phyloP scores from a whole-genome alignment of 1,140 invertebrate species.

The Apolygus lucorum region DNA sequence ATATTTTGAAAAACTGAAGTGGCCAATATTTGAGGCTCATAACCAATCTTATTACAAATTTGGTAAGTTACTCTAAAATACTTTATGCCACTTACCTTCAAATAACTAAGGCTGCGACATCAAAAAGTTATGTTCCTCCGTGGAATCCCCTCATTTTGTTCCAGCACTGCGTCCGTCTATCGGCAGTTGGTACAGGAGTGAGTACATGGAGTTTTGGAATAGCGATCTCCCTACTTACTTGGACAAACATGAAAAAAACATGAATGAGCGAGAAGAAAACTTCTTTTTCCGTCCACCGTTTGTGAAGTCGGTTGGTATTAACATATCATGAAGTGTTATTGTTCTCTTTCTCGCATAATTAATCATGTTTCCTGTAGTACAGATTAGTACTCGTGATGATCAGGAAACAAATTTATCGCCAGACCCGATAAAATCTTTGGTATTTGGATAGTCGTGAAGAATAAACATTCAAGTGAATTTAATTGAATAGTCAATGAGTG shows the following conservation, averaged over 20 bases:
- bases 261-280: slow-evolving; percentile 22
- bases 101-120: slow-evolving; percentile 19
- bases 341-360: no score
- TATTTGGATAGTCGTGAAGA: no score
- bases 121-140: neutral
- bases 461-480: no score
- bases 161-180: neutral
- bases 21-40: slow-evolving; percentile 64
- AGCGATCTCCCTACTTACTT: slow-evolving; percentile 53
- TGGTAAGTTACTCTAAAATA: slow-evolving; percentile 46
- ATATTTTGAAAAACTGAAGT: slow-evolving; percentile 56
- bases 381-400: no score
- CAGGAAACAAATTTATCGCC: no score
- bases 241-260: slow-evolving; percentile 37
- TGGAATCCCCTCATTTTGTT: neutral
- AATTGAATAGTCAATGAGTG: no score
- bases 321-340: no score
- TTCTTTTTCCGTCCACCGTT: neutral
- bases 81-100: slow-evolving; percentile 35
- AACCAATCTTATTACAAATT: slow-evolving; percentile 66
- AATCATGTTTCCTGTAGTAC: no score
- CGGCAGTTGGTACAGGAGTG: slow-evolving; percentile 47
- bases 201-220: slow-evolving; percentile 64
- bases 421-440: no score
- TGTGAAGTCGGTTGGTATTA: slow-evolving; percentile 3